Evolutionary conservation across 2,113 vertebrate species (phyloP).

Genomic region (Theristicus caerulescens): DNA sequence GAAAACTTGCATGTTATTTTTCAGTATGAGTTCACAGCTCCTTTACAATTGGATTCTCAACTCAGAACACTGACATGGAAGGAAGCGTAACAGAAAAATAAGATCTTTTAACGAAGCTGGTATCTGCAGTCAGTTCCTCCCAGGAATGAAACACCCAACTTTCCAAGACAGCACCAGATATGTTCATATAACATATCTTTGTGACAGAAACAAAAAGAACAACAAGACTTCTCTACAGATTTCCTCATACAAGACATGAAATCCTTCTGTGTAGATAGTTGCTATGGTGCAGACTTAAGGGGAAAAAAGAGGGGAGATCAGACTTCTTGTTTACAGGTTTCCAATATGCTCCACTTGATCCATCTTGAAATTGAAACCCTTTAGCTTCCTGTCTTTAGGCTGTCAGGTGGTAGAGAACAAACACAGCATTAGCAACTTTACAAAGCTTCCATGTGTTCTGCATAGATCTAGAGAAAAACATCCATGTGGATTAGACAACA

Average conservation of each 20-base stretch:
- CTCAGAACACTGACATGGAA: not conserved
- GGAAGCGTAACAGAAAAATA: not conserved
- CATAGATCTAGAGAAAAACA: not conserved
- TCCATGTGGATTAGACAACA: not conserved
- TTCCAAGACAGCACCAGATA: not conserved
- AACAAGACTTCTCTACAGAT: constrained; percentile 13
- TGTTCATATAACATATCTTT: not conserved
- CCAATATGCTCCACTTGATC: constrained; percentile 42
- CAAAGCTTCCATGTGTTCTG: not conserved
- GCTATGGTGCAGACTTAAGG: constrained; percentile 38
- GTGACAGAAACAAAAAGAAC: not conserved
- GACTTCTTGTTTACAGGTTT: constrained; percentile 51
- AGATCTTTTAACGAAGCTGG: not conserved
- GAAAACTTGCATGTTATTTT: not conserved
- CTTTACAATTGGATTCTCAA: not conserved
- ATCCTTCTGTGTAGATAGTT: constrained; percentile 22
- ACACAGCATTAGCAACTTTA: not conserved
- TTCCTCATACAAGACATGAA: not conserved
- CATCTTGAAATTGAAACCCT: constrained; percentile 47
- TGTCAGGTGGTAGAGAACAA: constrained; percentile 7
- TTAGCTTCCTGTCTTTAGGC: constrained; percentile 1
- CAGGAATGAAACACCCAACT: not conserved
- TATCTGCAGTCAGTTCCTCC: not conserved
- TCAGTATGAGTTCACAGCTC: not conserved
- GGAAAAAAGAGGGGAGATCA: not conserved